Evolutionary conservation across 2,113 vertebrate species (phyloP), one percentile per base, ranked within the genome.

Genomic region (Glaucomys volans): DNA sequence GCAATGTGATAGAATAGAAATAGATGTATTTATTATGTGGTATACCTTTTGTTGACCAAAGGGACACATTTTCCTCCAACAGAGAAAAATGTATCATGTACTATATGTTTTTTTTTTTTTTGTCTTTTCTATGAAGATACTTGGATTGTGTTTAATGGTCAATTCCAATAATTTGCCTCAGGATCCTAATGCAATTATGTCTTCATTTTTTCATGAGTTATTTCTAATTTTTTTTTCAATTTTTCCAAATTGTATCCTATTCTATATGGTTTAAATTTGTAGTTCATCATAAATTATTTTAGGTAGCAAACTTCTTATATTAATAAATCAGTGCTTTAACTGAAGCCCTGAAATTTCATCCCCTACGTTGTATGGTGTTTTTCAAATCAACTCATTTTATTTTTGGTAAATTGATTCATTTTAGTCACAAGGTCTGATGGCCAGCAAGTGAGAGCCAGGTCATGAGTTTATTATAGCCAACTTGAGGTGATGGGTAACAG

Each of bases 41-140:
- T 71, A 86, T 87, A 79, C 80, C 84, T 74, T 82, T 83, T 59
- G 35, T 54, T 50, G 14, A 95, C 24, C 28, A 82, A 91, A 88
- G 44, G 8, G 10, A 80, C 4, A 62, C 20, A 91, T 71, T 83
- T 83, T 90, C 13, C 87, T 67, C 77, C 40, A 57, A 8, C 13
- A 59, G 18, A 64, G 5, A 67, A 75, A 79, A 80, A 26, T 11
- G 24, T 86, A 42, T 52, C 12, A 72, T 11, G 62, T 54, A 76
- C 10, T 88, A 5, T 69, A 26, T 26, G n/a, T n/a, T n/a, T 28
- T 79, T 84, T 83, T 97, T 37, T 66, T 57, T 92, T 96, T 82
- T 92, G 17, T 87, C 66, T 90, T 91, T 95, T 54, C 37, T 72
- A 71, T n/a, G 59, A 66, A 67, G 74, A 94, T 8, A 42, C 52